A percentile compares a stretch with the other conserved stretches of the same genome.
Conservation (phyloP, 2,797 vertebrate species). For the Anas capensis region DNA sequence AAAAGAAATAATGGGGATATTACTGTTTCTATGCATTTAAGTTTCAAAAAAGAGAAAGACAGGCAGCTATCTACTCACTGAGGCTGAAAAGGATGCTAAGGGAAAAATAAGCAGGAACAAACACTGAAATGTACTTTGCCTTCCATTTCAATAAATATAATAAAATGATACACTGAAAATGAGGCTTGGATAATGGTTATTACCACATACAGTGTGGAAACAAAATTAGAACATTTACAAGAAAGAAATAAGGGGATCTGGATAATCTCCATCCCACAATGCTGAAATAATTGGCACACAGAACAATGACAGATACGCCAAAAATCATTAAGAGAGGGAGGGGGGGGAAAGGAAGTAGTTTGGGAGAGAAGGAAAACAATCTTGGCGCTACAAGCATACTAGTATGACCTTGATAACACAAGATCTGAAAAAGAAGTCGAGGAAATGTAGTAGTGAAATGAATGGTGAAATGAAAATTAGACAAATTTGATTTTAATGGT, state of each 20-base stretch:
- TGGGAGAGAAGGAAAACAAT: not conserved
- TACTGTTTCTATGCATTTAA: fast-evolving
- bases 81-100: not conserved
- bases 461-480: not conserved
- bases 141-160: not conserved
- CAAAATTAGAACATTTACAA: not conserved
- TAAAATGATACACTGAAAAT: not conserved
- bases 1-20: not conserved
- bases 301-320: not conserved
- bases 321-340: not conserved
- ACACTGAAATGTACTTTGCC: not conserved
- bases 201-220: not conserved
- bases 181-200: not conserved
- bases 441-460: not conserved
- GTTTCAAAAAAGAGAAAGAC: not conserved
- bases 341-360: not conserved
- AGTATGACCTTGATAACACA: not conserved
- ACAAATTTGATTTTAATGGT: not conserved
- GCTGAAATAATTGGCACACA: not conserved
- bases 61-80: not conserved
- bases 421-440: not conserved
- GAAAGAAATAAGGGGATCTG: not conserved
- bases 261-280: not conserved
- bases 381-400: not conserved
- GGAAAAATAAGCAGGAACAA: not conserved